Conservation (phyloP, 2,888 invertebrate species). For the Onthophagus sagittarius region DNA sequence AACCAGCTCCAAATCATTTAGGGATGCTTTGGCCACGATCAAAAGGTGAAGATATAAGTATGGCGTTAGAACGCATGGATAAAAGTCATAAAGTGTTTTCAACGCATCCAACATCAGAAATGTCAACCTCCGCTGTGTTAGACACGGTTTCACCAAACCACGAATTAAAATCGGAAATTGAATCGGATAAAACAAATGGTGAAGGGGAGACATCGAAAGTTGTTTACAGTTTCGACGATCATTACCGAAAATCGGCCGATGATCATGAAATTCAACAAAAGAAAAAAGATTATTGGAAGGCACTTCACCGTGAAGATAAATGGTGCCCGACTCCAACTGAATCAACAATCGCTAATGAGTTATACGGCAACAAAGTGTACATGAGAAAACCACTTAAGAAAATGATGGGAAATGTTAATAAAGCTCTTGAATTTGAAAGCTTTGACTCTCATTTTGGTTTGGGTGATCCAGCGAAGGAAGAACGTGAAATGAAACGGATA, state of each 20-base stretch:
- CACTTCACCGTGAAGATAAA: neutral
- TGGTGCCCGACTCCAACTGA: neutral
- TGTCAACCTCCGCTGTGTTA: neutral
- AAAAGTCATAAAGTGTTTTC: neutral
- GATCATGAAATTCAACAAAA: neutral
- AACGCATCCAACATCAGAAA: neutral
- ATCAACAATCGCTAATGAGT: constrained; percentile 1
- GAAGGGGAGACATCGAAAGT: neutral
- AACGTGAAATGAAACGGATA: neutral
- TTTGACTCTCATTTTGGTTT: neutral
- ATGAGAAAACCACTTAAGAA: neutral
- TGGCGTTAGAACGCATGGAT: neutral
- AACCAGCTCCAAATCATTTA: neutral
- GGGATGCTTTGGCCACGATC: neutral
- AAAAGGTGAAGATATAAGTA: neutral
- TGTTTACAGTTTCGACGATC: constrained; percentile 5
- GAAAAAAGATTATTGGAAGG: constrained; percentile 3
- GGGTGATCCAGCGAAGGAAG: neutral
- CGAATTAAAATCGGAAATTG: neutral
- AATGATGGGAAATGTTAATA: neutral
- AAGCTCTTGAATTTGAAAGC: neutral
- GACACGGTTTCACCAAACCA: neutral
- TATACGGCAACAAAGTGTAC: neutral
- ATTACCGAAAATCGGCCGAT: neutral
- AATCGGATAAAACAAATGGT: neutral